Percentiles rank a stretch among this genome's conserved stretches.
These are phyloP conservation scores for Rhyacophila brunnea DNA, from an alignment of 1,140 invertebrate genomes.

Conservation along the genomic window DNA sequence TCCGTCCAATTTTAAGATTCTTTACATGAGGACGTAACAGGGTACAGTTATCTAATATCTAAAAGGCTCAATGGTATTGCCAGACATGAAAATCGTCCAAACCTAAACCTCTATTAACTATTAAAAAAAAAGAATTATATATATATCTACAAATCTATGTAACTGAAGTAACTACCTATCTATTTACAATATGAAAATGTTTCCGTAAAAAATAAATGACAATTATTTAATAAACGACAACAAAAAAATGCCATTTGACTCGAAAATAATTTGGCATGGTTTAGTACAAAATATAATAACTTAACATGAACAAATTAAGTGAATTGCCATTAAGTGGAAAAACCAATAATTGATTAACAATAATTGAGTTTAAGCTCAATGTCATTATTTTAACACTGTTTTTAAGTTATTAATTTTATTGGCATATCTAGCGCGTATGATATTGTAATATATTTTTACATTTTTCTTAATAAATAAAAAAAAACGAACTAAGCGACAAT, in stretches of 20 bases:
- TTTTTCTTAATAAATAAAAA: constrained; percentile 6
- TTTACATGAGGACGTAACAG: no score
- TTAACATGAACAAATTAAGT: no score
- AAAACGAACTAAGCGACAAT: neutral
- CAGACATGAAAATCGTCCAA: constrained; percentile 10
- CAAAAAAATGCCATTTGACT: neutral
- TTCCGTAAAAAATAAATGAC: neutral
- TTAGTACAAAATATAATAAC: no score
- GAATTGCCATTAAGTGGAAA: no score
- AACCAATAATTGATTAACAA: neutral
- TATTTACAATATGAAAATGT: neutral
- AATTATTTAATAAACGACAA: neutral
- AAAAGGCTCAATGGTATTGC: constrained; percentile 35
- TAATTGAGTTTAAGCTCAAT: neutral
- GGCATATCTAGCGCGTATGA: constrained; percentile 34
- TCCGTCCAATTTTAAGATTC: no score
- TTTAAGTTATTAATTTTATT: constrained; percentile 19
- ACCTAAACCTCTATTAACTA: no score
- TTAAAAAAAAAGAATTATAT: no score
- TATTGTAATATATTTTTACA: constrained; percentile 4
- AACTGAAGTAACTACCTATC: no score
- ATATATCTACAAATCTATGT: no score
- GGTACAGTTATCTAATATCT: constrained; percentile 3
- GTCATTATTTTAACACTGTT: no score
- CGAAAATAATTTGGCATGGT: no score